Percentiles rank a stretch among this genome's conserved stretches.
phyloP scores from a whole-genome alignment of 2,113 vertebrate genomes.

The Callaeas wilsoni region DNA sequence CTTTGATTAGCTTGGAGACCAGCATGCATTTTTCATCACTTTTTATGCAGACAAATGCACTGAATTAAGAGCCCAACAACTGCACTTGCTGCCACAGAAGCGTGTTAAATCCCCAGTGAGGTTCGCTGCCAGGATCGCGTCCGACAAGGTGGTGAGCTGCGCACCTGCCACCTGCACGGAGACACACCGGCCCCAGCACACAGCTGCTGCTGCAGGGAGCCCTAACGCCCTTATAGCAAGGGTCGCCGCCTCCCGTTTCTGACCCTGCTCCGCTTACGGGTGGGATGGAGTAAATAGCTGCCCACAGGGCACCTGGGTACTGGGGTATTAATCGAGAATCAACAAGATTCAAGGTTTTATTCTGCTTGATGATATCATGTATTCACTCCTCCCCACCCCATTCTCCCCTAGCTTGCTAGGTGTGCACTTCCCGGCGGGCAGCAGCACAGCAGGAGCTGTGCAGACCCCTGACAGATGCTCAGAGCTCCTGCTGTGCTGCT shows the following conservation, averaged over 20 bases:
- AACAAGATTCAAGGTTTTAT: not conserved
- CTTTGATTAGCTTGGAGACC: not conserved
- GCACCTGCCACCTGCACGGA: fast-evolving
- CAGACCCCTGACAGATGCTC: too few relatives aligned
- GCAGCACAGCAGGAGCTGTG: too few relatives aligned
- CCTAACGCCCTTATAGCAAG: fast-evolving
- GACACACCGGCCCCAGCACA: too few relatives aligned
- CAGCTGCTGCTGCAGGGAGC: not conserved
- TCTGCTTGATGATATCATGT: not conserved
- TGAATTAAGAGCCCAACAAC: not conserved
- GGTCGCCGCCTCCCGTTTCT: not conserved
- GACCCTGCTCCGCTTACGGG: too few relatives aligned
- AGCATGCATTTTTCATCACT: not conserved
- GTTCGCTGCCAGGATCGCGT: not conserved
- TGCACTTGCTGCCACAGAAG: not conserved
- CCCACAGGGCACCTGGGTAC: not conserved
- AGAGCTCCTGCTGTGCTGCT: not conserved
- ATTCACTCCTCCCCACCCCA: fast-evolving
- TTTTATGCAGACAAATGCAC: not conserved
- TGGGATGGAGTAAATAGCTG: not conserved
- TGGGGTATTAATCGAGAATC: not conserved
- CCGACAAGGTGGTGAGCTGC: not conserved
- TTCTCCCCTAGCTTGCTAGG: not conserved
- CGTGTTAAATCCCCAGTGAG: too few relatives aligned
- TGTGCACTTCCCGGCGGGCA: too few relatives aligned